Evolutionary conservation across 2,888 invertebrate genomes (phyloP), one percentile per base, ranked within the genome.

Genomic region (Aleiodes alternator): DNA sequence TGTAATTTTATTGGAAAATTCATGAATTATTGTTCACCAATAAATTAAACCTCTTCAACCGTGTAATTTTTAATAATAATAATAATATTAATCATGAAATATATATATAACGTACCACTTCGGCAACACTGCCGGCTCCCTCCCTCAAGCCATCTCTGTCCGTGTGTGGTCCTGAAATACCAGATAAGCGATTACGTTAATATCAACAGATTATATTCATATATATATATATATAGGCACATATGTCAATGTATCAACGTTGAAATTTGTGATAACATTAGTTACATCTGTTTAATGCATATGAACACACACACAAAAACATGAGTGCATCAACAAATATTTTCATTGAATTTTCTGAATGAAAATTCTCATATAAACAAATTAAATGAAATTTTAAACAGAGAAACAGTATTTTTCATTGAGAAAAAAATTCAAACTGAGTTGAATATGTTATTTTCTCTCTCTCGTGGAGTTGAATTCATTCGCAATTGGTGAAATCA

Each of bases 101-200:
- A 53, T 53, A 6, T 23, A 23, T 23, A 23, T 23, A 69, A 87
- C 88, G 87, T 77, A 89, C 89, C 88, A 88, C 88, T 87, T 89
- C 89, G 86, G 88, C 87, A 86, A 87, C 85, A 87, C 87, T 88
- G 87, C 88, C 87, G 85, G 88, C 87, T 80, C 87, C 88, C 83
- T 89, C 89, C 89, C 88, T 89, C 89, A 89, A 87, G 86, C 89
- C 89, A 89, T 89, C 86, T 86, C 86, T 86, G 84, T 89, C 87
- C 82, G 87, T 87, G 80, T 85, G 85, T 86, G 85, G 87, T 79
- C 87, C 89, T 89, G 79, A 73, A 83, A 84, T 78, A 73, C 75
- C 77, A 78, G 57, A 23, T 59, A 29, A 3, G 11, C 12, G 51
- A 69, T 11, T 11, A 43, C 5, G 55, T 55, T 55, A 55, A 55